Evolutionary conservation across 1,140 invertebrate genomes (phyloP), one percentile per base, ranked within the genome.

Genomic region (Cyclargus thomasi): DNA sequence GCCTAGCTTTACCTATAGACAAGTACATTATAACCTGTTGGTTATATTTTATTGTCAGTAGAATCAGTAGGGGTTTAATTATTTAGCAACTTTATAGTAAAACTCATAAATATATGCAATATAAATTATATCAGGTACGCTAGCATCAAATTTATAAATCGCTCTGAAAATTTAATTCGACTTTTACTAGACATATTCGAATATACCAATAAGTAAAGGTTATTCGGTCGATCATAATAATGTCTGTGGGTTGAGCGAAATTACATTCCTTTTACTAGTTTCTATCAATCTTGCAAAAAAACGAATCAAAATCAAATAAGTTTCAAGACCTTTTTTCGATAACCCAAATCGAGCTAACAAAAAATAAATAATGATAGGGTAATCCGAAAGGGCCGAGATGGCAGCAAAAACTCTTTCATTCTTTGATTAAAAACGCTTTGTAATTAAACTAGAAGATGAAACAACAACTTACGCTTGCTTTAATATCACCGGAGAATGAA

Each of bases 231-330:
- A 11, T 16, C 39, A 47, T 47, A 47, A 47, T 47, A 47, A 47
- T 47, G 8, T 47, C 14, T 47, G 39, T 14, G 39, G 39, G 39
- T 47, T 47, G 39, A 47, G 14, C 39, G 39, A 16, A 47, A 47
- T 47, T 47, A 47, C 39, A 47, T 47, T 47, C 39, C 39, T 47
- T 47, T 47, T 47, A 47, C 39, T 47, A 47, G 39, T 47, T 47
- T 47, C 39, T 47, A 47, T 47, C 39, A 47, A 47, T 47, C 39
- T 47, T 47, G 39, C 39, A 47, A 11, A 47, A 47, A 47, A 47
- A 47, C 39, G 39, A 47, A 47, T 47, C 10, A 14, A 47, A 47
- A 47, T 47, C 39, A 47, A 47, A 47, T 47, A 47, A 47, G 39
- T 16, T 47, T 47, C 39, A 47, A 47, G 39, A 47, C 39, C 29